These are phyloP conservation scores for Gymnodraco acuticeps DNA, from an alignment of 2,797 vertebrate species.

Conservation along the genomic window DNA sequence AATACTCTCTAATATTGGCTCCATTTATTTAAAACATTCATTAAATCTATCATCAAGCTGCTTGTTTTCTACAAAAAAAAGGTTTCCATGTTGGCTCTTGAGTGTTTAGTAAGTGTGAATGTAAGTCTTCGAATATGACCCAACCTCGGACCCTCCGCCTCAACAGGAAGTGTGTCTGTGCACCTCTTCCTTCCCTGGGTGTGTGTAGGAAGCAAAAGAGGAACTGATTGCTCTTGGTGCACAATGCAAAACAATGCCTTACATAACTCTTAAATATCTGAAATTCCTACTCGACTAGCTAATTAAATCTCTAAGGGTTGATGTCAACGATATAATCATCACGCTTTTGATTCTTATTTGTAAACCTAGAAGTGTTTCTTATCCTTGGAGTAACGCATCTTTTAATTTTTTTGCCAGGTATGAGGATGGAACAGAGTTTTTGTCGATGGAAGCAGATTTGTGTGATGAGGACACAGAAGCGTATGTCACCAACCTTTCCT, in stretches of 20 bases:
- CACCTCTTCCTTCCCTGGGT: slow-evolving; percentile 82
- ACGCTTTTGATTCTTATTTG: background rate
- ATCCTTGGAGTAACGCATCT: background rate
- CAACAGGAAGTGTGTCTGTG: slow-evolving; percentile 76
- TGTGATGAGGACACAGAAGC: slow-evolving; percentile 93
- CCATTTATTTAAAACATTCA: background rate
- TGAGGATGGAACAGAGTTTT: slow-evolving; percentile 89
- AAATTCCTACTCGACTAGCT: background rate
- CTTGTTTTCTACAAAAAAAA: too few species aligned
- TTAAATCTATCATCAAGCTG: background rate
- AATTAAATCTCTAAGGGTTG: background rate
- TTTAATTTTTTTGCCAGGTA: slow-evolving; percentile 83
- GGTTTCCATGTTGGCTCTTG: background rate
- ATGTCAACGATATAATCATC: background rate
- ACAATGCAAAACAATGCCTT: slow-evolving; percentile 42
- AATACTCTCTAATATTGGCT: background rate
- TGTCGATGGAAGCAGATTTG: slow-evolving; percentile 84
- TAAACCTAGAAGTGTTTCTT: background rate
- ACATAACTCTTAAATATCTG: slow-evolving; percentile 5
- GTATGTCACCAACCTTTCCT: slow-evolving; percentile 97
- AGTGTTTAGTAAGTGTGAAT: slow-evolving; percentile 24
- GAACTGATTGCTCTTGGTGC: slow-evolving; percentile 55
- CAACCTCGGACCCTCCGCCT: slow-evolving; percentile 27
- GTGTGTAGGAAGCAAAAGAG: slow-evolving; percentile 73
- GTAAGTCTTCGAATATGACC: slow-evolving; percentile 54